These are phyloP conservation scores for Epinephelus fuscoguttatus DNA, from an alignment of 2,113 vertebrate genomes.

Conservation along the genomic window DNA sequence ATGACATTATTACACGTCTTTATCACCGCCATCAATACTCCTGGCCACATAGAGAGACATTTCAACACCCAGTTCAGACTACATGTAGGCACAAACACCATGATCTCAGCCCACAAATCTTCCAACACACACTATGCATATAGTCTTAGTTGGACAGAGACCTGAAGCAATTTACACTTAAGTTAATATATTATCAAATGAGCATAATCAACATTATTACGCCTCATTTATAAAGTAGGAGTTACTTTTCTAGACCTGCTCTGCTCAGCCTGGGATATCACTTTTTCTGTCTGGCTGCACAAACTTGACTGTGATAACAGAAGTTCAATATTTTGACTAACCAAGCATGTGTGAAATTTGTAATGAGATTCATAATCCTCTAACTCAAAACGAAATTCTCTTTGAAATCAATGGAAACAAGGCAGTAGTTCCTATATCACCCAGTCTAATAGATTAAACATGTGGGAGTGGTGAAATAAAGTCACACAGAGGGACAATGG, in stretches of 20 bases:
- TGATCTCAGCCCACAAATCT: conserved; percentile 47
- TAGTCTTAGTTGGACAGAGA: conserved; percentile 26
- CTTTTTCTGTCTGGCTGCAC: conserved; percentile 81
- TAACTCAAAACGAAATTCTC: conserved; percentile 78
- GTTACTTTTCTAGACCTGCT: conserved; percentile 83
- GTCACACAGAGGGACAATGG: not conserved
- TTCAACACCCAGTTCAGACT: conserved; percentile 47
- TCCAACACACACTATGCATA: conserved; percentile 17
- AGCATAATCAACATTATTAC: conserved; percentile 30
- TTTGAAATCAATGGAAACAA: conserved; percentile 82
- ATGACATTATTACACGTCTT: conserved; percentile 79
- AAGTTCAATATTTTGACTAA: conserved; percentile 90
- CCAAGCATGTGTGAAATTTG: conserved; percentile 88
- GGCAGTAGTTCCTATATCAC: conserved; percentile 14
- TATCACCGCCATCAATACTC: conserved; percentile 80
- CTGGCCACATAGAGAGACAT: conserved; percentile 45
- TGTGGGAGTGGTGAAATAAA: not conserved
- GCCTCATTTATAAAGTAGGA: conserved; percentile 75
- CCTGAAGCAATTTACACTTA: conserved; percentile 20
- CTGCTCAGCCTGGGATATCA: conserved; percentile 75
- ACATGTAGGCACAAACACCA: conserved; percentile 44
- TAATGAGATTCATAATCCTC: conserved; percentile 88
- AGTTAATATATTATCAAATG: conserved; percentile 30
- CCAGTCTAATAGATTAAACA: conserved; percentile 5
- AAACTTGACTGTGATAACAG: conserved; percentile 27